Evolutionary conservation across 2,113 vertebrate species (phyloP).

Genomic region (Rhinoderma darwinii): DNA sequence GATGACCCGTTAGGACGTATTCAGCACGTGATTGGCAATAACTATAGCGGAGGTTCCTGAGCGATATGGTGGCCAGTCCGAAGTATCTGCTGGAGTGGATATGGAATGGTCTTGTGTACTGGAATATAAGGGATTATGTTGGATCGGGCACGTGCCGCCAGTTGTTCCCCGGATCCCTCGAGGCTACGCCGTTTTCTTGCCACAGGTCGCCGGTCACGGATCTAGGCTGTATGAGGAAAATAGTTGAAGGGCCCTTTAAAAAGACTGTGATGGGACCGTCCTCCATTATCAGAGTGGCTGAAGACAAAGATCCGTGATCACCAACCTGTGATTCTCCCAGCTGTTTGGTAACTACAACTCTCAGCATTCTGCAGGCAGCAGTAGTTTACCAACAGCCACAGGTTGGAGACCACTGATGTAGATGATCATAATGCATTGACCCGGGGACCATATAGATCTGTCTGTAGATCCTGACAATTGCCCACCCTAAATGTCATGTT

Average conservation of each 20-base stretch:
- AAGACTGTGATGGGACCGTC: conserved; percentile 9
- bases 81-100: not conserved
- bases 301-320: not conserved
- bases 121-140: not conserved
- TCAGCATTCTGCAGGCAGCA: not conserved
- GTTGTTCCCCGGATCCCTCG: not conserved
- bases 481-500: not conserved
- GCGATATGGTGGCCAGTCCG: not conserved
- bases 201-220: not conserved
- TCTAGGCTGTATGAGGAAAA: not conserved
- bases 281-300: not conserved
- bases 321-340: not conserved
- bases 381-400: not conserved
- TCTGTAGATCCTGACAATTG: not conserved
- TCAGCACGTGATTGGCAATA: not conserved
- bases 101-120: not conserved
- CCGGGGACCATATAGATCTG: not conserved
- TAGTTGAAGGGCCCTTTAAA: not conserved
- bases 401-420: not conserved
- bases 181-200: not conserved
- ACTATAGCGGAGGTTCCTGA: not conserved
- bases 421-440: not conserved
- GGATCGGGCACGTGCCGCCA: not conserved
- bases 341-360: not conserved
- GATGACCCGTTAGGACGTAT: not conserved